phyloP scores from a whole-genome alignment of 2,113 vertebrate species.

The Mandrillus leucophaeus region DNA sequence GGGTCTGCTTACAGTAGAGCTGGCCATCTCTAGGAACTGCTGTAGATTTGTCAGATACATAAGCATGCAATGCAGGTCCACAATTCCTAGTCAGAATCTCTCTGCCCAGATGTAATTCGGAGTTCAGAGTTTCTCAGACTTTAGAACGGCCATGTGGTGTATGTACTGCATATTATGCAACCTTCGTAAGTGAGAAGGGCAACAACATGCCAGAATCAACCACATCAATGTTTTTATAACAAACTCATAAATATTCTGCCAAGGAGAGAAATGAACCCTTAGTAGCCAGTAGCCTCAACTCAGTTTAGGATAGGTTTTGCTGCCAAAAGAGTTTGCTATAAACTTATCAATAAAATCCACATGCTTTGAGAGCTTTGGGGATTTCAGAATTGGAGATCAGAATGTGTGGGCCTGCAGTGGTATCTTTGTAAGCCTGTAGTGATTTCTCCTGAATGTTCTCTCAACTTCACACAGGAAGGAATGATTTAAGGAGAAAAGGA shows the following conservation, averaged over 20 bases:
- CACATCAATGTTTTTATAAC: background rate
- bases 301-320: background rate
- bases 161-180: background rate
- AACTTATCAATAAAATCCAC: background rate
- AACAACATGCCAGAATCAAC: background rate
- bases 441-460: background rate
- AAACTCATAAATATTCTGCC: background rate
- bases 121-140: background rate
- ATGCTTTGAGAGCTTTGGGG: background rate
- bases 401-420: background rate
- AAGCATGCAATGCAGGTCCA: background rate
- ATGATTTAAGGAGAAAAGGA: background rate
- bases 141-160: background rate
- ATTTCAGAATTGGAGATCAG: background rate
- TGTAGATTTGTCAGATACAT: background rate
- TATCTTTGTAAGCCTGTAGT: background rate
- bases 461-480: background rate
- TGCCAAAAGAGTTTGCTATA: background rate
- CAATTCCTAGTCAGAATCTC: background rate
- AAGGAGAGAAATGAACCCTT: background rate
- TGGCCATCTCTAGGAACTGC: background rate
- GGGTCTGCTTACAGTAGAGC: background rate
- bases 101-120: background rate
- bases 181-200: background rate
- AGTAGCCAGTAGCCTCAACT: background rate